These are phyloP conservation scores for Drosophila percnosoma DNA, from an alignment of 2,888 invertebrate species.

Conservation along the genomic window DNA sequence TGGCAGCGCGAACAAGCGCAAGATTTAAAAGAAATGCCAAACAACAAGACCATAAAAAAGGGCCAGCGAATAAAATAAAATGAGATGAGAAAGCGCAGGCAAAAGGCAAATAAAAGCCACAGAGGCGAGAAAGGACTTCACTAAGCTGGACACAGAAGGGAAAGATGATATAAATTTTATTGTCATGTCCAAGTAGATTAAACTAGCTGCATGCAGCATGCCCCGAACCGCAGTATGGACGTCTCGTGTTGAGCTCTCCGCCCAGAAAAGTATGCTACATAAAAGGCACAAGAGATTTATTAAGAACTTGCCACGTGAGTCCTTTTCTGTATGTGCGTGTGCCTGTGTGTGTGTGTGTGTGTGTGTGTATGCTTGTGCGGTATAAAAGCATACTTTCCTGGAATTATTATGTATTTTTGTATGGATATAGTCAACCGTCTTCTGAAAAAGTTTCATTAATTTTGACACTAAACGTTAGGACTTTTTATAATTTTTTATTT, in stretches of 20 bases:
- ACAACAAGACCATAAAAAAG: slow-evolving; percentile 63
- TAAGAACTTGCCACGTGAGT: slow-evolving; percentile 47
- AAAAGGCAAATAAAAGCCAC: slow-evolving; percentile 72
- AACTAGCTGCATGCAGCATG: slow-evolving; percentile 70
- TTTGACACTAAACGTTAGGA: slow-evolving; percentile 49
- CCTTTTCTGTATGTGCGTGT: slow-evolving; percentile 16
- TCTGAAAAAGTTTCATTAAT: slow-evolving; percentile 60
- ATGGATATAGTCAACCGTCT: slow-evolving; percentile 12
- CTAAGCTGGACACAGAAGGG: slow-evolving; percentile 62
- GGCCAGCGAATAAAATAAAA: slow-evolving; percentile 70
- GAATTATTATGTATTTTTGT: slow-evolving; percentile 3
- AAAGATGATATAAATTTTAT: slow-evolving; percentile 79
- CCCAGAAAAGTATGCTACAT: slow-evolving; percentile 63
- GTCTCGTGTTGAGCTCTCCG: slow-evolving; percentile 26
- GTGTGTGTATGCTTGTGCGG: slow-evolving; percentile 7
- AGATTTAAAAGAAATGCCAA: slow-evolving; percentile 67
- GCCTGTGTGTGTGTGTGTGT: slow-evolving; percentile 14
- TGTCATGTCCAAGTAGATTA: slow-evolving; percentile 82
- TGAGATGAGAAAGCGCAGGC: slow-evolving; percentile 44
- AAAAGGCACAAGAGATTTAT: slow-evolving; percentile 70
- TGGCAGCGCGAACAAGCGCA: slow-evolving; percentile 61
- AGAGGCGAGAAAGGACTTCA: slow-evolving; percentile 75
- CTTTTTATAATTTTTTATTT: slow-evolving; percentile 18
- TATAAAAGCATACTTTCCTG: slow-evolving; percentile 52
- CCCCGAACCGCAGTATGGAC: slow-evolving; percentile 8